Conservation (phyloP, 2,113 vertebrate genomes). For the Laterallus jamaicensis region DNA sequence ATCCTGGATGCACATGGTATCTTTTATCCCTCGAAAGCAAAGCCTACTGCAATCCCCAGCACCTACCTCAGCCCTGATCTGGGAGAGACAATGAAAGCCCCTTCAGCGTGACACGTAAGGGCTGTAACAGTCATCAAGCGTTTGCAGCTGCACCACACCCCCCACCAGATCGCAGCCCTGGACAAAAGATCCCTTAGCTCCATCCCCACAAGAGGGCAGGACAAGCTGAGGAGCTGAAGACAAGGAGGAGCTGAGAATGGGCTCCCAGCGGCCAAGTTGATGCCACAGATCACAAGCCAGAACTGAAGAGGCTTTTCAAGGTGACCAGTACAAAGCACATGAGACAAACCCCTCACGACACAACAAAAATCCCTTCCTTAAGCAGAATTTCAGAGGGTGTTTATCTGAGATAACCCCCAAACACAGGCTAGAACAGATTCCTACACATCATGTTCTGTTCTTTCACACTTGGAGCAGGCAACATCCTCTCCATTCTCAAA, state of each 20-base stretch:
- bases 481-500: background rate
- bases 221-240: background rate
- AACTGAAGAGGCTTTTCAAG: background rate
- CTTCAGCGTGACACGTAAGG: background rate
- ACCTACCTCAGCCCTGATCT: background rate
- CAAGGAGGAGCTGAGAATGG: background rate
- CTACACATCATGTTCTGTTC: background rate
- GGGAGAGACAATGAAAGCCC: background rate
- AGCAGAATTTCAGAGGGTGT: background rate
- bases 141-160: background rate
- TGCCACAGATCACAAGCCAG: background rate
- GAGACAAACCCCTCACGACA: background rate
- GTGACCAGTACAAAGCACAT: background rate
- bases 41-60: background rate
- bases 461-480: background rate
- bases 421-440: background rate
- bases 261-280: background rate
- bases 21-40: background rate
- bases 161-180: background rate
- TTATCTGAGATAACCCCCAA: background rate
- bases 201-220: slow-evolving; percentile 19
- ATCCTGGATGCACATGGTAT: background rate
- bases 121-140: background rate
- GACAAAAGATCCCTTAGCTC: background rate
- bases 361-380: background rate